Evolutionary conservation across 1,140 invertebrate species (phyloP).

Genomic region (Macrobrachium nipponense): DNA sequence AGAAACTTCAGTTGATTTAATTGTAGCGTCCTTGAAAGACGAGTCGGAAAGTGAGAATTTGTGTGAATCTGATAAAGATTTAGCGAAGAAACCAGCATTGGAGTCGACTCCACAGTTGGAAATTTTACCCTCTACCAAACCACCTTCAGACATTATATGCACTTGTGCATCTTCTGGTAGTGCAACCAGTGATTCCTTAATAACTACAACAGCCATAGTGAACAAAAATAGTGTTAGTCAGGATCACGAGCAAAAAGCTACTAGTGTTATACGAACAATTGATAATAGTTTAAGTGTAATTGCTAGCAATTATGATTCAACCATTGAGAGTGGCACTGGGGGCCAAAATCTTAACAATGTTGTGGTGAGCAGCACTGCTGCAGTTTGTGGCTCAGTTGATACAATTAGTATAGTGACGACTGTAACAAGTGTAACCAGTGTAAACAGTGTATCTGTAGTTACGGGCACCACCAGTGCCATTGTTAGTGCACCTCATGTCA

Average conservation of each 20-base stretch:
- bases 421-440: background rate
- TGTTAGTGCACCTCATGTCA: constrained; percentile 36
- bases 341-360: constrained; percentile 36
- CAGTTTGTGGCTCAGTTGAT: constrained; percentile 20
- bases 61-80: background rate
- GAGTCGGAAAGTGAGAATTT: background rate
- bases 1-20: background rate
- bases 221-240: constrained; percentile 16
- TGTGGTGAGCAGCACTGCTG: constrained; percentile 39
- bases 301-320: constrained; percentile 31
- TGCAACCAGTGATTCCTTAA: constrained; percentile 6
- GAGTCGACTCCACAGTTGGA: background rate
- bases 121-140: background rate
- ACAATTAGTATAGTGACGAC: constrained; percentile 24
- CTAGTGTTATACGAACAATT: constrained; percentile 25
- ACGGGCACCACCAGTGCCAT: constrained; percentile 37
- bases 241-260: constrained; percentile 5
- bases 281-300: constrained; percentile 32
- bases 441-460: constrained; percentile 28
- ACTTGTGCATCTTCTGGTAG: background rate
- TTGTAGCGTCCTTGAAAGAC: background rate
- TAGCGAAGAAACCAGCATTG: background rate
- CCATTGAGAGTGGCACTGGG: constrained; percentile 27
- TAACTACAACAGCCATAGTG: constrained; percentile 21
- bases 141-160: background rate